Evolutionary conservation across 1,140 invertebrate genomes (phyloP).

Genomic region (Apis florea): DNA sequence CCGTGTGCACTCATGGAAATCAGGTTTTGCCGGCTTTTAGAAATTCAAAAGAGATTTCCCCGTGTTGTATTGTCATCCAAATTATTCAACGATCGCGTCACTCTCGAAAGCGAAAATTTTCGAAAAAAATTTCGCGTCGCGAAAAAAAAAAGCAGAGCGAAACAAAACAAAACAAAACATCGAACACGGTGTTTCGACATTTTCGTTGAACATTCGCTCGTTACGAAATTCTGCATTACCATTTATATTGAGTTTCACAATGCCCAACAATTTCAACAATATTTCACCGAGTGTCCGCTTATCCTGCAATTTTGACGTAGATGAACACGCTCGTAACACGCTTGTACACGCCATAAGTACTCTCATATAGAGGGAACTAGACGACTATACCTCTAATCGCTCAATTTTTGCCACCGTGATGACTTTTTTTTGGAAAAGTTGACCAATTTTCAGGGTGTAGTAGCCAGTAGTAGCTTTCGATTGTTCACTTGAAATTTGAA

Average conservation of each 20-base stretch:
- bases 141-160: background rate
- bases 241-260: constrained; percentile 28
- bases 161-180: background rate
- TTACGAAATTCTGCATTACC: constrained; percentile 23
- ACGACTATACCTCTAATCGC: background rate
- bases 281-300: constrained; percentile 21
- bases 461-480: too few relatives aligned
- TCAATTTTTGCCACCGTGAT: background rate
- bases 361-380: too few relatives aligned
- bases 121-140: background rate
- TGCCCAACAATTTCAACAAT: constrained; percentile 25
- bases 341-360: background rate
- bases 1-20: background rate
- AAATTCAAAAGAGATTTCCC: background rate
- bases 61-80: background rate
- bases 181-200: background rate
- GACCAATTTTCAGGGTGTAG: too few relatives aligned
- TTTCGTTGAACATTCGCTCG: background rate
- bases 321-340: background rate
- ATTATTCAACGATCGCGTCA: background rate
- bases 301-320: constrained; percentile 18
- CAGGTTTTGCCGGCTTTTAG: background rate
- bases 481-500: too few relatives aligned
- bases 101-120: background rate
- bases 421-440: too few relatives aligned